Evolutionary conservation across 2,797 vertebrate species (phyloP).

Genomic region (Lophotriccus pileatus): DNA sequence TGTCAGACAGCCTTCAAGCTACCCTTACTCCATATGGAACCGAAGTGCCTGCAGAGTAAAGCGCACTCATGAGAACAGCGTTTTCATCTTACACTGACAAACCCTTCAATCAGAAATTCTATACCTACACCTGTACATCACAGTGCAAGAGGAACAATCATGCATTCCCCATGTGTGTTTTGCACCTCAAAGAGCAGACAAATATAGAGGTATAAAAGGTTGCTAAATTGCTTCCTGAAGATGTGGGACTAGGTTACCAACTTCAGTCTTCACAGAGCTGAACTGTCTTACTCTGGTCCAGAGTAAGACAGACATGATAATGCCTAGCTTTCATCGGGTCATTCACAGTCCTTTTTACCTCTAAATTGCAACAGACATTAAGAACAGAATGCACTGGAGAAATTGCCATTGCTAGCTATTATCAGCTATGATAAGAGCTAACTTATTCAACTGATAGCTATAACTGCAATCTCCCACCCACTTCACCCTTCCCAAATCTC

Average conservation of each 20-base stretch:
- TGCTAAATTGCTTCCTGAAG: neutral
- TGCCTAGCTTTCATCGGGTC: neutral
- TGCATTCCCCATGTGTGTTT: accelerated
- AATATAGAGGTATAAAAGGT: neutral
- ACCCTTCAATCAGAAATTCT: neutral
- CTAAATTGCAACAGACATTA: neutral
- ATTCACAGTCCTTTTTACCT: neutral
- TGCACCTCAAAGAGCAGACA: neutral
- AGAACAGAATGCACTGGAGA: neutral
- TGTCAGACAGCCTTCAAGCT: neutral
- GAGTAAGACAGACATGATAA: neutral
- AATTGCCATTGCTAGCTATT: neutral
- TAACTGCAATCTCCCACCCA: neutral
- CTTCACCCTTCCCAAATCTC: neutral
- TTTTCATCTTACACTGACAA: neutral
- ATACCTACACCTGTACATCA: neutral
- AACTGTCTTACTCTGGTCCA: neutral
- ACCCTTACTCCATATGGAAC: neutral
- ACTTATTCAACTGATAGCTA: neutral
- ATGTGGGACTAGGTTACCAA: neutral
- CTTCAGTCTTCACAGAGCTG: neutral
- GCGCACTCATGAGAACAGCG: accelerated
- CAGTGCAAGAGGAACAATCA: neutral
- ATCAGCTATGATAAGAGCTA: neutral
- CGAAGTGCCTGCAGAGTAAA: neutral